A percentile compares a stretch with the other conserved stretches of the same genome.
phyloP scores from a whole-genome alignment of 2,797 vertebrate species.

The Lates japonicus region DNA sequence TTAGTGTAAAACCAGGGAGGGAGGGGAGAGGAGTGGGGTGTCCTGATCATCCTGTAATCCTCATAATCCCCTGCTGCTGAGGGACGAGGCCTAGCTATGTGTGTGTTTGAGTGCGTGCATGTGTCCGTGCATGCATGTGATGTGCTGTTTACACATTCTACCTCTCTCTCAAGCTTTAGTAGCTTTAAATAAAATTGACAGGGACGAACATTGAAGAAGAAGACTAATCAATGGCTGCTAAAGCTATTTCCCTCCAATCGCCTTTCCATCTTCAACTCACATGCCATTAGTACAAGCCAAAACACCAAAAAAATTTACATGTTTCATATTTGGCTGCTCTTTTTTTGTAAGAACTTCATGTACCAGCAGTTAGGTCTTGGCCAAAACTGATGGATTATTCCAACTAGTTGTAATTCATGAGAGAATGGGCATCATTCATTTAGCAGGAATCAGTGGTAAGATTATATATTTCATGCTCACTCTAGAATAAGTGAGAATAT shows the following conservation, averaged over 20 bases:
- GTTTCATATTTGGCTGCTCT: slow-evolving; percentile 29
- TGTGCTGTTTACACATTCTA: slow-evolving; percentile 67
- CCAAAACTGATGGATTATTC: slow-evolving; percentile 37
- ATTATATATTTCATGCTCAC: slow-evolving; percentile 56
- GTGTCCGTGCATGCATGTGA: slow-evolving; percentile 57
- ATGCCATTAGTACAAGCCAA: slow-evolving; percentile 18
- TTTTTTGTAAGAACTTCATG: slow-evolving; percentile 24
- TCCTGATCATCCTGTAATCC: slow-evolving; percentile 88
- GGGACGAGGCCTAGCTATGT: slow-evolving; percentile 71
- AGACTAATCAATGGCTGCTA: slow-evolving; percentile 48
- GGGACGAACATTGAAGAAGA: slow-evolving; percentile 53
- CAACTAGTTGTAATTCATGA: slow-evolving; percentile 45
- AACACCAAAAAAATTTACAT: slow-evolving; percentile 9
- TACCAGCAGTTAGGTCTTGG: slow-evolving; percentile 24
- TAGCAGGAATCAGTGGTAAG: slow-evolving; percentile 38
- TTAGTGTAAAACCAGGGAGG: slow-evolving; percentile 57
- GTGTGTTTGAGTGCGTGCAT: slow-evolving; percentile 58
- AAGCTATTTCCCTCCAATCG: slow-evolving; percentile 28
- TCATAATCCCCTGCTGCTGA: slow-evolving; percentile 85
- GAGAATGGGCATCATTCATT: slow-evolving; percentile 42
- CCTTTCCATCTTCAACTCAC: slow-evolving; percentile 25
- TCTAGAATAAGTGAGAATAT: slow-evolving; percentile 61
- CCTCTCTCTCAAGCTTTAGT: slow-evolving; percentile 55
- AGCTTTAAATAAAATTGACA: slow-evolving; percentile 65
- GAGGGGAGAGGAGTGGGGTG: slow-evolving; percentile 54